Evolutionary conservation across 2,797 vertebrate genomes (phyloP), one percentile per base, ranked within the genome.

Genomic region (Pelobates cultripes): DNA sequence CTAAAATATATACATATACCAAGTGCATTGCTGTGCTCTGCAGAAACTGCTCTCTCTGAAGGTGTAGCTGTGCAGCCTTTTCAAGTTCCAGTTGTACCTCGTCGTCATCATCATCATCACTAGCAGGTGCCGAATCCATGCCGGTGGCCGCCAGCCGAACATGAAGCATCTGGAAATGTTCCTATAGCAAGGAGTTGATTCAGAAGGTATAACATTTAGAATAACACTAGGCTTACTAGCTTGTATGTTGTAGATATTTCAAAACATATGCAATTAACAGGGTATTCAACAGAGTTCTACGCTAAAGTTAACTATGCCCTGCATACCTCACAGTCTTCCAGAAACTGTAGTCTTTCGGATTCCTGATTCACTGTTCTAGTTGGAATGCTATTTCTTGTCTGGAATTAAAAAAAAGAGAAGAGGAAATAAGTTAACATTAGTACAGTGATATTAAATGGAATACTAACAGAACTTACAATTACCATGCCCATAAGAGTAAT

Each of bases 51-150:
- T 91, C 85, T 81, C 89, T 90, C 80, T 86, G 60, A 5, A 84
- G 17, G 82, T 71, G 86, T 60, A 55, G 72, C 9, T 85, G 85
- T 71, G 82, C 90, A 72, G 86, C 88, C 70, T 86, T 82, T 69
- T 92, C 91, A 70, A 94, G 84, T 84, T 93, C 95, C 85, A 94
- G 92, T 66, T 93, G 92, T 7, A 79, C 66, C 51, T 78, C 80
- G 6, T 87, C 88, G 86, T 96, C 94, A 85, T 95, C 95, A 88
- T 87, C 88, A 85, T 96, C 94, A 85, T 95, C 95, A 88, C 94
- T 96, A 70, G 92, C 91, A 76, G 92, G 94, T 89, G 94, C 94
- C 2, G 94, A 96, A 87, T 96, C 95, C 92, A 89, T 93, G 79
- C 94, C 93, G 69, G 94, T 90, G 40, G 94, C 92, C 72, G 90